Evolutionary conservation across 64 coral and sea anemone genomes (phyloP), one percentile per base, ranked within the genome.

Genomic region (Porites australiensis): DNA sequence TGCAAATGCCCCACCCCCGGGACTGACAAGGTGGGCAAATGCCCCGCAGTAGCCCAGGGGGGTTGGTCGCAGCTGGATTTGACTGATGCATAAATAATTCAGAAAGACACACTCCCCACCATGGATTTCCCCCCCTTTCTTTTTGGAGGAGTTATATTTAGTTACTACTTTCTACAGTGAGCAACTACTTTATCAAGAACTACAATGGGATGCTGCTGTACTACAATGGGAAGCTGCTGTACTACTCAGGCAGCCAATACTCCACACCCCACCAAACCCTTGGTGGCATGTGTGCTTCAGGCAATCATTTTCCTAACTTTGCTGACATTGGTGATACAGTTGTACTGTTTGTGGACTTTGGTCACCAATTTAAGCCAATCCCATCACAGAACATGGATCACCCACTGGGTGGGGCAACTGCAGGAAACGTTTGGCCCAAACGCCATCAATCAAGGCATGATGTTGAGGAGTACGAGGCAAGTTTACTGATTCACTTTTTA

Each of bases 241-340:
- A 68, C 61, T 13, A 68, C 45, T 7, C 61, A 64, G 51, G 8
- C 15, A 6, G 0, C 19, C 63, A 50, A 45, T 10, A 9, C 45
- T 50, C 47, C 81, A 68, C 44, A 10, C 2, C 51, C 9, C 0
- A 22, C 22, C 2, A 57, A 59, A 16, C 89, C 89, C 45, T n/a
- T 75, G 11, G 79, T 83, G 55, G 79, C 21, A 79, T 91, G 77
- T 91, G 89, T 37, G 55, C 89, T 3, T 73, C 89, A 8, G 79
- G 89, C 16, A 91, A 75, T 37, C 55, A 72, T 47, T 81, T 70
- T 27, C 19, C 88, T 22, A 74, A 83, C 52, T 91, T 91, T 91
- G 89, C 79, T 50, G 89, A 91, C 48, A 73, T 83, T 91, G 89
- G 89, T 5, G 89, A 91, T 46, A 83, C 23, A 60, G 68, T 91